Percentiles rank a stretch among this genome's conserved stretches.
phyloP scores from a whole-genome alignment of 2,113 vertebrate genomes.

The Entomyzon cyanotis region DNA sequence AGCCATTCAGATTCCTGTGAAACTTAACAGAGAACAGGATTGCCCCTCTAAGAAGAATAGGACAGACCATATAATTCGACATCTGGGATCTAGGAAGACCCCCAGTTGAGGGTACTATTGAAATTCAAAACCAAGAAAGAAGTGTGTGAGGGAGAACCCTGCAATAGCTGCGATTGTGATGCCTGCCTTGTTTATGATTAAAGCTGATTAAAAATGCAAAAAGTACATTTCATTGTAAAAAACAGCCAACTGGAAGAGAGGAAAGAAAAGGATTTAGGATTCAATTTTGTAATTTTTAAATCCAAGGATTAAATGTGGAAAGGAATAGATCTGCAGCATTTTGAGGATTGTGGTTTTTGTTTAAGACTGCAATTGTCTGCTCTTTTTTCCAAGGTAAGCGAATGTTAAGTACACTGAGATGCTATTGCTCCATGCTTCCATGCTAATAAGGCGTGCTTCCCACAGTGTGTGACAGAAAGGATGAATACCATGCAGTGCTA shows the following conservation, averaged over 20 bases:
- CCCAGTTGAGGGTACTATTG: constrained; percentile 64
- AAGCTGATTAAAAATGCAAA: constrained; percentile 73
- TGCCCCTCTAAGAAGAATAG: constrained; percentile 24
- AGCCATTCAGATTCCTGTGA: constrained; percentile 58
- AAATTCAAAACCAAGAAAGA: constrained; percentile 65
- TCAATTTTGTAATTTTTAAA: constrained; percentile 68
- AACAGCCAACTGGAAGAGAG: constrained; percentile 17
- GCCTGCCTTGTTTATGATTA: constrained; percentile 64
- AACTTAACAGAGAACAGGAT: constrained; percentile 61
- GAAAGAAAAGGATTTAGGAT: constrained; percentile 48
- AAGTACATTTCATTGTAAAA: constrained; percentile 48
- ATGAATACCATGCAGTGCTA: constrained; percentile 74
- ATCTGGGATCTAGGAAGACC: constrained; percentile 73
- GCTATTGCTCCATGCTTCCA: constrained; percentile 60
- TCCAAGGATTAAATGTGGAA: constrained; percentile 46
- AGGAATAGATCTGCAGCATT: constrained; percentile 5
- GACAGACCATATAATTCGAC: constrained; percentile 62
- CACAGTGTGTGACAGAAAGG: constrained; percentile 80
- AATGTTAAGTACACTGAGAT: constrained; percentile 60
- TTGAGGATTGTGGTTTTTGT: constrained; percentile 33
- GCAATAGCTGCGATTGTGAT: constrained; percentile 48
- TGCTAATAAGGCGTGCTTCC: constrained; percentile 80
- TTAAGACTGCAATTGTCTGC: constrained; percentile 43
- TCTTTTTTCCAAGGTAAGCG: constrained; percentile 56
- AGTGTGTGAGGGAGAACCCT: not conserved